Base-by-base conservation (phyloP, 2,113 vertebrate genomes). In the Embiotoca jacksoni region DNA sequence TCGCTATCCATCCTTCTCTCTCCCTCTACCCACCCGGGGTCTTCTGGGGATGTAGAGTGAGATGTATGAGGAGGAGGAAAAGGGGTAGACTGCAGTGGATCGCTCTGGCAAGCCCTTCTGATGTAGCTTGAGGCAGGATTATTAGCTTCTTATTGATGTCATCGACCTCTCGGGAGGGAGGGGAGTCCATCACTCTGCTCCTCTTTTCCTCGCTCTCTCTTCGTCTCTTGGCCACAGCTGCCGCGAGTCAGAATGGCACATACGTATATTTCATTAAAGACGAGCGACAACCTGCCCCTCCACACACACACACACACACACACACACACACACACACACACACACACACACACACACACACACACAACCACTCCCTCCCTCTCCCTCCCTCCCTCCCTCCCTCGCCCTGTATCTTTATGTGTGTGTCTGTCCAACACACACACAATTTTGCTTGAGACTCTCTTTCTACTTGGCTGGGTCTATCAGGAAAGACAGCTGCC, bases 91-190 rank as follows among this genome's bases (percentile, higher is more conserved):
- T 88, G 92, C 88, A 85, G 85, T 87, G 84, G 84, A 82, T 74
- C 23, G 60, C 82, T 90, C 75, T 64, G 78, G 81, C 75, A 47
- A 87, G 87, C 85, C 83, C 87, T 78, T 90, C 66, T 64, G 77
- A 89, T 88, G 86, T 88, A 89, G 90, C 88, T 91, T 49, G 70
- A 88, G 90, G 88, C 82, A 90, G 91, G 89, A 90, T 92, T 92
- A 93, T 92, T 92, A 92, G 91, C 88, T 88, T 90, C 87, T 91
- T 92, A 93, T 92, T 94, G 92, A 92, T 93, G 93, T 93, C 89
- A 90, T 92, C 77, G 85, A 93, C 92, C 86, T 85, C 91, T 84
- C 58, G 73, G 71, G 89, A 87, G 84, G 89, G 87, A 71, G 78
- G 78, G 84, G 90, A 88, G 89, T 88, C 86, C 76, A 85, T 88